Conservation (phyloP, 2,797 vertebrate species). For the Petrocephalus sullivani region DNA sequence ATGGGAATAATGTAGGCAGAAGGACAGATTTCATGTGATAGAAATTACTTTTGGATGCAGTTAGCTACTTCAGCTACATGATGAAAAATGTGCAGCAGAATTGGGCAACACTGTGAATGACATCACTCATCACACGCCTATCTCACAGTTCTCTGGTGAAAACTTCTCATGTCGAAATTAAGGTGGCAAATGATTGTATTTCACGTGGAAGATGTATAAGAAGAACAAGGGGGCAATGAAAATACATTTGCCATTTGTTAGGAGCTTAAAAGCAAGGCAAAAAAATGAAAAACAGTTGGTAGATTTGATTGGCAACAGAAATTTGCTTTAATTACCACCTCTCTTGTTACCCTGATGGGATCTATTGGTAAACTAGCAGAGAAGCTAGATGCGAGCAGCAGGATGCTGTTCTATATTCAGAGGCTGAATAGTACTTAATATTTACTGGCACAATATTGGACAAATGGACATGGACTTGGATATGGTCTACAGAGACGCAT, state of each 20-base stretch:
- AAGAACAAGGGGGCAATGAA: not conserved
- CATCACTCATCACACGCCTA: not conserved
- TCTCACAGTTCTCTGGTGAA: not conserved
- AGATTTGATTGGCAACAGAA: not conserved
- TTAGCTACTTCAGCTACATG: not conserved
- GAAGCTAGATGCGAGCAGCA: not conserved
- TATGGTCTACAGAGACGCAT: not conserved
- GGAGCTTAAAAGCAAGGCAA: not conserved
- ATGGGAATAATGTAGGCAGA: not conserved
- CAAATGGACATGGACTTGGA: not conserved
- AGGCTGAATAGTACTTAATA: not conserved
- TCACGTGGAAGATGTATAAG: not conserved
- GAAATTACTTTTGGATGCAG: not conserved
- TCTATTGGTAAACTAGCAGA: not conserved
- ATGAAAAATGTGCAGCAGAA: not conserved
- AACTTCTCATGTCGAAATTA: not conserved
- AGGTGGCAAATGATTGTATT: not conserved
- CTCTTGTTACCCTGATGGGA: not conserved
- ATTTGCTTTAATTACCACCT: not conserved
- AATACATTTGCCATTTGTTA: not conserved
- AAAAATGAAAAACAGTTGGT: not conserved
- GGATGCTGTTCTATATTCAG: not conserved
- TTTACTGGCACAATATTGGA: not conserved
- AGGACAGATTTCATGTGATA: not conserved
- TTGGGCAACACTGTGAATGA: not conserved